These are phyloP conservation scores for Nephrotoma guestfalica DNA, from an alignment of 2,888 invertebrate species.

Conservation along the genomic window DNA sequence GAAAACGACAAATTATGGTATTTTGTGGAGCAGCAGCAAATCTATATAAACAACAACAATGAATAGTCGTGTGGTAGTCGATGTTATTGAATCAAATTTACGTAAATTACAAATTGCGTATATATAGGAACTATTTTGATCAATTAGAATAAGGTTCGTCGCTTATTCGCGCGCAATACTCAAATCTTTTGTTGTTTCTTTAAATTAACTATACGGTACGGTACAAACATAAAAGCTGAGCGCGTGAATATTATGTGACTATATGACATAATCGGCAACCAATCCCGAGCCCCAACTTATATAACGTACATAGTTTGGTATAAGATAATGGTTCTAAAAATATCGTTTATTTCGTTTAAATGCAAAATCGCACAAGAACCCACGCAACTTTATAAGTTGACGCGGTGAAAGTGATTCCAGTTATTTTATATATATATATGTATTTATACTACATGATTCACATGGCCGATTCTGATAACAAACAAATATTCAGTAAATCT, in stretches of 20 bases:
- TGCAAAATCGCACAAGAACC: background rate
- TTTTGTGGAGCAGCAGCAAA: background rate
- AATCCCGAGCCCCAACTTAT: background rate
- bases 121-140: background rate
- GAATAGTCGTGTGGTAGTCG: background rate
- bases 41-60: background rate
- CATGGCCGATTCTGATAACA: background rate
- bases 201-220: too few species aligned
- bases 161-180: background rate
- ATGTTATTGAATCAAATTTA: background rate
- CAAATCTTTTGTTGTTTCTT: background rate
- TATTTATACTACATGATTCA: background rate
- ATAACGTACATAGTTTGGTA: background rate
- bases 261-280: background rate
- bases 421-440: background rate
- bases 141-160: background rate
- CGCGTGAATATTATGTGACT: background rate
- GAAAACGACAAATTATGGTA: background rate
- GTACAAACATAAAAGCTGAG: too few species aligned
- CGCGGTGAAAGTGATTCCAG: background rate
- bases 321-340: background rate
- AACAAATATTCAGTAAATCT: background rate
- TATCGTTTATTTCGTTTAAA: background rate
- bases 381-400: background rate
- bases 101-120: background rate